These are phyloP conservation scores for Erannis defoliaria DNA, from an alignment of 2,888 invertebrate species.

Conservation along the genomic window DNA sequence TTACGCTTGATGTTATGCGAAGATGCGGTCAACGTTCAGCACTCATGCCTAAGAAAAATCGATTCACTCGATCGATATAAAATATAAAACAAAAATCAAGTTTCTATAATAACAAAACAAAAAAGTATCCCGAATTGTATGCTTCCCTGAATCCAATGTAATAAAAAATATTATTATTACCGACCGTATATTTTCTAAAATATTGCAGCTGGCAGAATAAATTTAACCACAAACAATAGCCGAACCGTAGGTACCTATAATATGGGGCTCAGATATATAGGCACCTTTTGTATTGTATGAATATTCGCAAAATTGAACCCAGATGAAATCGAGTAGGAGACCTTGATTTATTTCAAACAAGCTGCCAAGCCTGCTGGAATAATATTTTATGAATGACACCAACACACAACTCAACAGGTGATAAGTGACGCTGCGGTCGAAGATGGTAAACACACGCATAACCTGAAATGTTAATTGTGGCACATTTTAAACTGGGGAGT, in stretches of 20 bases:
- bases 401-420: no score
- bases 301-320: neutral
- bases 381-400: no score
- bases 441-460: no score
- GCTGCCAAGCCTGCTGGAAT: neutral
- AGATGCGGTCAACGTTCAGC: no score
- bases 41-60: no score
- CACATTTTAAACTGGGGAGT: no score
- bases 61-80: no score
- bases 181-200: conserved; percentile 4
- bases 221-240: conserved; percentile 7
- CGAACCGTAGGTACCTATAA: neutral
- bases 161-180: neutral
- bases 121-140: neutral
- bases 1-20: no score
- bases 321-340: neutral
- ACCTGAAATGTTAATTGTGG: no score
- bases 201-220: conserved; percentile 8
- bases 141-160: neutral
- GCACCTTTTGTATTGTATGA: conserved; percentile 8
- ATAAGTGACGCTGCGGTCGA: no score
- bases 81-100: no score
- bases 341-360: neutral
- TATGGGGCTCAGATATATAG: neutral
- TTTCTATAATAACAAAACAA: no score